Base-by-base conservation (phyloP, 2,888 invertebrate species). In the Calliopum simillimum region DNA sequence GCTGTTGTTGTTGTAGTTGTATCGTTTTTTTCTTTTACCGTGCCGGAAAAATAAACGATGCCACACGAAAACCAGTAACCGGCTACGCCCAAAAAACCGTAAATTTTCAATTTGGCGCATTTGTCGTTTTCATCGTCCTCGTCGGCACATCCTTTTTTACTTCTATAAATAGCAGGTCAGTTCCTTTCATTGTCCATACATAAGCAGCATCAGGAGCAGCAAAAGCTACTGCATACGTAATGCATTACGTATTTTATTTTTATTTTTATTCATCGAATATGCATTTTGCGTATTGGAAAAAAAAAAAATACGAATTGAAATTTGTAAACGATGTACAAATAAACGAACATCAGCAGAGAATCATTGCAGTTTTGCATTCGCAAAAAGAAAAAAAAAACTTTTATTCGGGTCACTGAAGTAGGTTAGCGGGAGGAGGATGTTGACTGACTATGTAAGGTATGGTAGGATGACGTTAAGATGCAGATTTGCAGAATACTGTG, bases 41-140 rank as follows among this genome's bases (percentile, higher is more conserved):
- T 43, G 47, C 25, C 47, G 25, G 33, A 47, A 21, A 25, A 66
- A 66, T 23, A 19, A 43, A 44, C 55, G 53, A 47, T 44, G 66
- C 33, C 66, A 44, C 56, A 66, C 21, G 25, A 56, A 51, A 56
- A 46, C 23, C 33, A 49, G 43, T 13, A 53, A 49, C 65, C 23
- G 44, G 55, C 53, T 14, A 53, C 53, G 65, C 41, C 53, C 53
- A 55, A 67, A 58, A 65, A 67, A 53, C 47, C 46, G 41, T 67
- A 67, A 67, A 67, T 59, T 67, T 59, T 59, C 67, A 58, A 67
- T 59, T 47, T 59, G 67, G 43, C 63, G 63, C 19, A 13, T 63
- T 63, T 16, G 33, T 47, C n/a, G 56, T 61, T 13, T 44, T 62
- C 13, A 14, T 47, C 44, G 44, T 66, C 12, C 25, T 2, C 23